Percentiles rank a stretch among this genome's conserved stretches.
These are phyloP conservation scores for Sebastes matsubarae DNA, from an alignment of 2,797 vertebrate species.

Conservation along the genomic window DNA sequence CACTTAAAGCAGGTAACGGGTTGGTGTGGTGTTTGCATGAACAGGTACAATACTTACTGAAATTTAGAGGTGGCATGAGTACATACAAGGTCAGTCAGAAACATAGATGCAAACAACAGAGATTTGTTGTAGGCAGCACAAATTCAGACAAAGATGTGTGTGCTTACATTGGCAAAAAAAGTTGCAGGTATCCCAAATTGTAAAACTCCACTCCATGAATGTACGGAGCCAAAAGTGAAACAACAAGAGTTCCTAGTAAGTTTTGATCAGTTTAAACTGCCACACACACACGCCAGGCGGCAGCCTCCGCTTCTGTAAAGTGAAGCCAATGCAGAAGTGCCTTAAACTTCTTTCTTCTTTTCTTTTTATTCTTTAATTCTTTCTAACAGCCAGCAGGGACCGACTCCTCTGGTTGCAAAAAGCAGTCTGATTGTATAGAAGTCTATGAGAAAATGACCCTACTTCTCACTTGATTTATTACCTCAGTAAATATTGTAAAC, in stretches of 20 bases:
- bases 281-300: neutral
- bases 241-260: neutral
- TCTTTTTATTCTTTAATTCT: too few species aligned
- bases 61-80: neutral
- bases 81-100: neutral
- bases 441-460: too few species aligned
- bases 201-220: neutral
- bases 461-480: too few species aligned
- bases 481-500: too few species aligned
- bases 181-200: neutral
- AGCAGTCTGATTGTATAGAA: too few species aligned
- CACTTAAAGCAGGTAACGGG: neutral
- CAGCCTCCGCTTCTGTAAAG: too few species aligned
- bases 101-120: neutral
- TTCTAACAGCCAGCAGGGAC: fast-evolving
- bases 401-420: too few species aligned
- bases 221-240: neutral
- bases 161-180: neutral
- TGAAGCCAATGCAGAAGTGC: too few species aligned
- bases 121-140: neutral
- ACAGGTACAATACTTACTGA: neutral
- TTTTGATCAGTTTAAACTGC: neutral
- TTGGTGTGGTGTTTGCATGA: neutral
- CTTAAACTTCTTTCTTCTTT: too few species aligned
- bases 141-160: neutral